phyloP scores from a whole-genome alignment of 2,113 vertebrate genomes.

The Atlantisia rogersi region DNA sequence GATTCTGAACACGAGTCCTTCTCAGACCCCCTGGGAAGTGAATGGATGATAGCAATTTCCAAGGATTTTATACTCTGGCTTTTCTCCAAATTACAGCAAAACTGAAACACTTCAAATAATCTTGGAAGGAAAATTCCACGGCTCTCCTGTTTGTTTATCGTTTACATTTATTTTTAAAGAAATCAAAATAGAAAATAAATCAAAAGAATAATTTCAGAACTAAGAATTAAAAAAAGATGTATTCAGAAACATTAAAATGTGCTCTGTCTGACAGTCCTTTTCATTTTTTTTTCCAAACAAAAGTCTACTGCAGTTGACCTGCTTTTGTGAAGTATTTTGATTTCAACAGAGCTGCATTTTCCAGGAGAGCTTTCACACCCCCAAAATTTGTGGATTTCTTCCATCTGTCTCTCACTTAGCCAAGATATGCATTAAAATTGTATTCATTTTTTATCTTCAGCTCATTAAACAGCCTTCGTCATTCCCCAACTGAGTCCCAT shows the following conservation, averaged over 20 bases:
- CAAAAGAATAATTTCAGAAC: not conserved
- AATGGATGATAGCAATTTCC: constrained; percentile 22
- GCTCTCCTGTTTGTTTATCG: not conserved
- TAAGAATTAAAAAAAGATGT: not conserved
- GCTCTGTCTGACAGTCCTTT: not conserved
- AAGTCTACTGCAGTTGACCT: constrained; percentile 31
- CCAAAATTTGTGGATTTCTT: constrained; percentile 43
- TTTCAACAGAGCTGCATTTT: constrained; percentile 52
- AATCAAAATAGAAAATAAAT: not conserved
- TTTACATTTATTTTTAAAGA: not conserved
- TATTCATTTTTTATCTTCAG: constrained; percentile 36
- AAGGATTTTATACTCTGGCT: constrained; percentile 34
- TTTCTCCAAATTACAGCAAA: constrained; percentile 41
- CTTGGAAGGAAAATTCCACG: constrained; percentile 24
- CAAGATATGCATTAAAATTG: constrained; percentile 23
- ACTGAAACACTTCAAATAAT: not conserved
- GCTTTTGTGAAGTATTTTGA: constrained; percentile 45
- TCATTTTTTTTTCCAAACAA: not conserved
- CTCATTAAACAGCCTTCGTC: not conserved
- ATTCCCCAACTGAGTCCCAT: not conserved
- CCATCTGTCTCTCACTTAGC: constrained; percentile 48
- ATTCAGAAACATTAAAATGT: constrained; percentile 15
- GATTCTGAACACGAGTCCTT: not conserved
- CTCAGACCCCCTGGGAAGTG: not conserved
- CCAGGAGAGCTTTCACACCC: constrained; percentile 41